A percentile compares a stretch with the other conserved stretches of the same genome.
Evolutionary conservation across 2,888 invertebrate species (phyloP).

Genomic region (Caenorhabditis virilis): DNA sequence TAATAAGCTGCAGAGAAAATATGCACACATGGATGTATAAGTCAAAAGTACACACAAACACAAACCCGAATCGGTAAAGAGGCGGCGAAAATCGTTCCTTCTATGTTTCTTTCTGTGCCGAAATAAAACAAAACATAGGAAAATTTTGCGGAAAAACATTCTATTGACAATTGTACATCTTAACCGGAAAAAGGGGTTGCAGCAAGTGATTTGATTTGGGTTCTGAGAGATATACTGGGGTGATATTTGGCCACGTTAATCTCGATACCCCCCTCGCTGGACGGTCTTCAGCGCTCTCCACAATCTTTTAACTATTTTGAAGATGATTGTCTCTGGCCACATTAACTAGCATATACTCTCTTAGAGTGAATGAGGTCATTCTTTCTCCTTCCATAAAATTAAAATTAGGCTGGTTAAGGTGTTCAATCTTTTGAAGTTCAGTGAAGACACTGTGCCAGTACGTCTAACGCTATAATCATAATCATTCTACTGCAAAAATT

Average conservation of each 20-base stretch:
- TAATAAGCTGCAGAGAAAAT: not conserved
- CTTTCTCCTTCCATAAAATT: conserved; percentile 17
- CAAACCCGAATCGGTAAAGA: not conserved
- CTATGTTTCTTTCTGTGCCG: not conserved
- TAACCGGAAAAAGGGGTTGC: too few relatives aligned
- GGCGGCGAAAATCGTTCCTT: not conserved
- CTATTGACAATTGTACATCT: too few relatives aligned
- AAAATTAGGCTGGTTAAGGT: conserved; percentile 25
- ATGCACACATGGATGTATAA: too few relatives aligned
- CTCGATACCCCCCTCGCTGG: not conserved
- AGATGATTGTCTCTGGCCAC: conserved; percentile 27
- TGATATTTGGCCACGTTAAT: too few relatives aligned
- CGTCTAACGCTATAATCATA: too few relatives aligned
- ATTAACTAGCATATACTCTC: conserved; percentile 8
- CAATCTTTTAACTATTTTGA: not conserved
- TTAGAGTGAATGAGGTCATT: conserved; percentile 24
- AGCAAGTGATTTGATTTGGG: too few relatives aligned
- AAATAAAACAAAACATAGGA: too few relatives aligned
- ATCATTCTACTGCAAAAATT: too few relatives aligned
- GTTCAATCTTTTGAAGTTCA: too few relatives aligned
- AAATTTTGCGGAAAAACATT: not conserved
- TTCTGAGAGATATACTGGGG: too few relatives aligned
- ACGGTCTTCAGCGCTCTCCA: not conserved
- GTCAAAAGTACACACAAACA: conserved; percentile 25
- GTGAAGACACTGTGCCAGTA: too few relatives aligned